A percentile compares a stretch with the other conserved stretches of the same genome.
These are phyloP conservation scores for Perca fluviatilis DNA, from an alignment of 2,113 vertebrate genomes.

Conservation along the genomic window DNA sequence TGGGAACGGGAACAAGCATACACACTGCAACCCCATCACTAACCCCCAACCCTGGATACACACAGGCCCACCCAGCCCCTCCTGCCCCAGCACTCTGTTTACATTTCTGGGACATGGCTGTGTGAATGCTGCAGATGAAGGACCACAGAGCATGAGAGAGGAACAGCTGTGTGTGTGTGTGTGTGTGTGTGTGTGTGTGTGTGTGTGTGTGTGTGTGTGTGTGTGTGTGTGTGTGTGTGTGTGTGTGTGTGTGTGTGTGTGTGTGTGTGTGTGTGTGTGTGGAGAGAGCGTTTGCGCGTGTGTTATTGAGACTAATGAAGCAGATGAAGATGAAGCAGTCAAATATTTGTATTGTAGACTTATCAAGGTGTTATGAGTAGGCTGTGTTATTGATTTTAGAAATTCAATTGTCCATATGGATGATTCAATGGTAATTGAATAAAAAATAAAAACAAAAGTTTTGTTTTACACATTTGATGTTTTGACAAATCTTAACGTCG, in stretches of 20 bases:
- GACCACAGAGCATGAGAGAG: slow-evolving; percentile 50
- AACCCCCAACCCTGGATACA: not conserved
- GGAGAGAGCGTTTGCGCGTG: not conserved
- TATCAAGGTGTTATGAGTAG: not conserved
- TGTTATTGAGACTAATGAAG: slow-evolving; percentile 10
- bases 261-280: not conserved
- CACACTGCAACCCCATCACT: slow-evolving; percentile 20
- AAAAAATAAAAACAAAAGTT: not conserved
- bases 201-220: slow-evolving; percentile 1
- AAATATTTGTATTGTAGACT: too few relatives aligned
- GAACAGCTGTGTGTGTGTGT: slow-evolving; percentile 66
- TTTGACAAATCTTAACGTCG: not conserved
- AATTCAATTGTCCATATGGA: not conserved
- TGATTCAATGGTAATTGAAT: not conserved
- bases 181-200: slow-evolving; percentile 23
- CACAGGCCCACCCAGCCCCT: slow-evolving; percentile 1
- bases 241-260: not conserved
- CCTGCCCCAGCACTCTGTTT: slow-evolving; percentile 61
- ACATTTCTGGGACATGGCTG: slow-evolving; percentile 66
- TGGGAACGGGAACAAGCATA: slow-evolving; percentile 34
- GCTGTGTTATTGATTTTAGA: not conserved
- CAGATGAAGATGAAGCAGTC: not conserved
- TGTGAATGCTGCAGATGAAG: slow-evolving; percentile 70
- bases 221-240: slow-evolving; percentile 3
- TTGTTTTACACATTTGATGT: not conserved